Conservation (phyloP, 2,113 vertebrate species). For the Pseudopipra pipra region DNA sequence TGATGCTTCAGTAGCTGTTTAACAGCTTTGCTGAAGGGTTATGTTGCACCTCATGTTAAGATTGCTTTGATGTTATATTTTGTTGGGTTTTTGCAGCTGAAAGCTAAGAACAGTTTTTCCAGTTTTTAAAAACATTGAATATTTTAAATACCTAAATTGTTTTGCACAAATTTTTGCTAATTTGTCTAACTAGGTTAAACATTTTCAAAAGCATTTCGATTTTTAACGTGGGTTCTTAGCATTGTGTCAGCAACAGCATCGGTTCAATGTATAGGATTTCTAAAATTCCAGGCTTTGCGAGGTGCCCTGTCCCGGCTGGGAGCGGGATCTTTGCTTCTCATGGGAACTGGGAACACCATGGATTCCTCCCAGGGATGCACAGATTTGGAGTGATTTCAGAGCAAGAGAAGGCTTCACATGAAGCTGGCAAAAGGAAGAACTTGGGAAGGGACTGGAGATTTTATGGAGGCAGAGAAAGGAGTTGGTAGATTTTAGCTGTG, state of each 20-base stretch:
- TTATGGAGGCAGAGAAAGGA: neutral
- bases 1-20: constrained; percentile 86
- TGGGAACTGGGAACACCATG: rapidly evolving
- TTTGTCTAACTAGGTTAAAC: constrained; percentile 88
- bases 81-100: constrained; percentile 88
- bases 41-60: constrained; percentile 87
- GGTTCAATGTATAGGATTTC: neutral
- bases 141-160: constrained; percentile 89
- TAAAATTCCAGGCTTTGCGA: neutral
- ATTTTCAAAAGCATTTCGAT: constrained; percentile 80
- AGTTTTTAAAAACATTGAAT: constrained; percentile 88
- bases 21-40: constrained; percentile 88
- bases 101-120: constrained; percentile 86
- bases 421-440: neutral
- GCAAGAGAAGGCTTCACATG: neutral
- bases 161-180: constrained; percentile 87
- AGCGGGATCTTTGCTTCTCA: neutral
- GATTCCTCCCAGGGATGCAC: neutral
- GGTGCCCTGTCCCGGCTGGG: neutral
- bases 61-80: constrained; percentile 87
- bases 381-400: neutral
- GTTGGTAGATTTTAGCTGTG: neutral
- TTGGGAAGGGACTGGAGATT: neutral
- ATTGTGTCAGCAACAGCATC: constrained; percentile 73
- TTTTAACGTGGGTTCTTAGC: constrained; percentile 78